Percentiles rank a stretch among this genome's conserved stretches.
phyloP scores from a whole-genome alignment of 2,888 invertebrate genomes.

The Rhingia campestris region DNA sequence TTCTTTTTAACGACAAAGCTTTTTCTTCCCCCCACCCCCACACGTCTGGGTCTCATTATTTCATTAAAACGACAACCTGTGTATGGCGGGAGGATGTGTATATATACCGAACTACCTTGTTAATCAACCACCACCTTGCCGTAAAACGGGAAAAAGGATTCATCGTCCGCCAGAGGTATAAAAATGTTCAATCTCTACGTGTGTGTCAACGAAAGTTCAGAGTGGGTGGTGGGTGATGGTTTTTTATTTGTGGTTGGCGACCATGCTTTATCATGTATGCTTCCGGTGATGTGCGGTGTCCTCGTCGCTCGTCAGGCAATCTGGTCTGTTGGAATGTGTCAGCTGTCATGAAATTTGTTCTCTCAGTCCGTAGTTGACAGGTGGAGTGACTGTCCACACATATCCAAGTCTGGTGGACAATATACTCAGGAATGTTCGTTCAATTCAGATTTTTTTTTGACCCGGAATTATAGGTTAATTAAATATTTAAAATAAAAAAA shows the following conservation, averaged over 20 bases:
- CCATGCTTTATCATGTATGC: neutral
- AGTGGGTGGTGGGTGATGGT: neutral
- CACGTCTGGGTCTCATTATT: conserved; percentile 16
- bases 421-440: neutral
- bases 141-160: conserved; percentile 43
- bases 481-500: conserved; percentile 8
- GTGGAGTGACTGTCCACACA: neutral
- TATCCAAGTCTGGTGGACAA: no score
- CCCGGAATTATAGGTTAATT: neutral
- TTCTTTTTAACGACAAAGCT: neutral
- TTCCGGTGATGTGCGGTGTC: conserved; percentile 9
- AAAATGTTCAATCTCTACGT: conserved; percentile 24
- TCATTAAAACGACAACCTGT: conserved; percentile 39
- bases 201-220: conserved; percentile 25
- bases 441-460: conserved; percentile 27
- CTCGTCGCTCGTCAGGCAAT: conserved; percentile 18
- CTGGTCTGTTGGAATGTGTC: conserved; percentile 30
- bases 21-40: neutral
- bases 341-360: conserved; percentile 62
- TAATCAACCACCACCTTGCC: conserved; percentile 40
- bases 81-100: neutral
- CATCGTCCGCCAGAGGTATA: conserved; percentile 21
- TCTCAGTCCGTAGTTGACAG: conserved; percentile 28
- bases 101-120: conserved; percentile 27
- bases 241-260: neutral